A percentile compares a stretch with the other conserved stretches of the same genome.
Conservation (phyloP, 2,113 vertebrate species). For the Copsychus sechellarum region DNA sequence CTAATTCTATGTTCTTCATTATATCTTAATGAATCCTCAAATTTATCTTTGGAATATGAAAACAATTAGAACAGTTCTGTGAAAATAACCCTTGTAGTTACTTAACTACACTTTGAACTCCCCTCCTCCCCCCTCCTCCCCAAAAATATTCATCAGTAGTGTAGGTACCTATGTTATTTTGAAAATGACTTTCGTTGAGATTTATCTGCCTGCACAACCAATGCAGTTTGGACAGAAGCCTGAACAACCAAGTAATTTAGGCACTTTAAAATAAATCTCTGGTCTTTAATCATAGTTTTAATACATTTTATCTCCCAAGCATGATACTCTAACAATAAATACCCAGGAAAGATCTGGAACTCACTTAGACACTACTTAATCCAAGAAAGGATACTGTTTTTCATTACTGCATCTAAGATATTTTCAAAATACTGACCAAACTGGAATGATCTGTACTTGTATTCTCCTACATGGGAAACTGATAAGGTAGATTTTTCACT, state of each 20-base stretch:
- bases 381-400: not conserved
- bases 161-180: not conserved
- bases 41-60: not conserved
- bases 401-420: not conserved
- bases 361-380: not conserved
- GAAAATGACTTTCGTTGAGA: not conserved
- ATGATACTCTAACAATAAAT: not conserved
- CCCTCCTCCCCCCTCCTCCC: accelerated
- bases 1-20: not conserved
- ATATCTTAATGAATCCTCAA: not conserved
- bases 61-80: not conserved
- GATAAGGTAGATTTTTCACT: not conserved
- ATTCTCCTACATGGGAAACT: not conserved
- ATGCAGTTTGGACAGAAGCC: not conserved
- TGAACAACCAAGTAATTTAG: not conserved
- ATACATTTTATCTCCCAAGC: not conserved
- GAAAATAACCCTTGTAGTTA: not conserved
- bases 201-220: not conserved
- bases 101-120: not conserved
- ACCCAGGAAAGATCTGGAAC: not conserved
- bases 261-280: not conserved
- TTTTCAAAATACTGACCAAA: not conserved
- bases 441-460: not conserved
- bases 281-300: not conserved
- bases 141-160: not conserved